Evolutionary conservation across 2,113 vertebrate genomes (phyloP).

Genomic region (Galbula dea): DNA sequence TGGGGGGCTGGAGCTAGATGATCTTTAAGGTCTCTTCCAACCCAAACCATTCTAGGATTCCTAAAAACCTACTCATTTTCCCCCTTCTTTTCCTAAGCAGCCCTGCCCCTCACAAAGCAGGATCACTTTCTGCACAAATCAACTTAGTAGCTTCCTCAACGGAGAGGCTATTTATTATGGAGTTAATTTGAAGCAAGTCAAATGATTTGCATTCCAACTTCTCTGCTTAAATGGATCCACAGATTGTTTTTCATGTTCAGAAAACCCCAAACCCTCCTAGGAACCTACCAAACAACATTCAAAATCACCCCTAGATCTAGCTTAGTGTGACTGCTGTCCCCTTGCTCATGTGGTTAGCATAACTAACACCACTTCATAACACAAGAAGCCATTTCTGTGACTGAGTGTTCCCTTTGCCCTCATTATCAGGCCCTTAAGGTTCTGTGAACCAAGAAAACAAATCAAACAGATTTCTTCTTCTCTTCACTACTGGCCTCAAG

Average conservation of each 20-base stretch:
- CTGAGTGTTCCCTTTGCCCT: neutral
- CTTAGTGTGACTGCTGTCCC: neutral
- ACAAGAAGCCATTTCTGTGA: neutral
- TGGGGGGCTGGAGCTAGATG: too few species aligned
- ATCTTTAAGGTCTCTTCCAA: too few species aligned
- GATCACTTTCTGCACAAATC: neutral
- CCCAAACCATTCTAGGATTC: too few species aligned
- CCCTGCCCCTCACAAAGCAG: neutral
- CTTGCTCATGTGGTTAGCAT: neutral
- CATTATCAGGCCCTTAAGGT: neutral
- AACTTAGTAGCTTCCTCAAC: neutral
- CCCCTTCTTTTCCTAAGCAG: neutral
- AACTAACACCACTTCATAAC: neutral
- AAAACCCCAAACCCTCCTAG: accelerated
- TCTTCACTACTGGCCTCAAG: neutral
- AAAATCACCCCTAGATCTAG: neutral
- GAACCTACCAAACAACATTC: neutral
- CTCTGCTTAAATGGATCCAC: neutral
- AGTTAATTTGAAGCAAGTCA: neutral
- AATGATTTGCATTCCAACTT: neutral
- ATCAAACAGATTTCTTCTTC: neutral
- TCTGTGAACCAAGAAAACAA: neutral
- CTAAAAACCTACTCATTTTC: neutral
- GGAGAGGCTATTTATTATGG: neutral
- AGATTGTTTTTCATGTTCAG: neutral